These are phyloP conservation scores for Dallia pectoralis DNA, from an alignment of 2,797 vertebrate species.

Conservation along the genomic window DNA sequence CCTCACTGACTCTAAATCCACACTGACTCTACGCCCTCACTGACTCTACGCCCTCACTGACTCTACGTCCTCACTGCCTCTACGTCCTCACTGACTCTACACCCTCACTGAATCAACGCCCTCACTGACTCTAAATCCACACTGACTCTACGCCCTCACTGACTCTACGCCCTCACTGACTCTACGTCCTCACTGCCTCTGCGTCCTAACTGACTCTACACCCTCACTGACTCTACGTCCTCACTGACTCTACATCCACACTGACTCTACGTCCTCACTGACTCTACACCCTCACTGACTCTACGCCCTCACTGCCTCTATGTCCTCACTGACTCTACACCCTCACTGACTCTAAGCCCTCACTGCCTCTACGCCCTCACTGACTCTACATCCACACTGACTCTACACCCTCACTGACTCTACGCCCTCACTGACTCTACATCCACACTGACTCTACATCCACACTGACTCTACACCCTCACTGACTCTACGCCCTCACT, in stretches of 20 bases:
- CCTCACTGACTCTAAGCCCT: background rate
- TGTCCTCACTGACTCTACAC: background rate
- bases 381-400: background rate
- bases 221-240: conserved; percentile 56
- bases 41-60: background rate
- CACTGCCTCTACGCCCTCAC: background rate
- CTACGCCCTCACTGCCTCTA: background rate
- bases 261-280: background rate
- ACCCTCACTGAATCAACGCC: background rate
- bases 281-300: background rate
- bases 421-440: too few relatives aligned
- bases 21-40: background rate
- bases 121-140: too few relatives aligned
- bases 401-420: background rate
- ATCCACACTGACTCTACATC: too few relatives aligned
- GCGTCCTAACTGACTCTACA: too few relatives aligned
- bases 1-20: background rate
- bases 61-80: background rate
- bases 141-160: background rate
- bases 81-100: background rate
- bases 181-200: background rate
- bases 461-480: background rate
- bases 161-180: too few relatives aligned
- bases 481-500: background rate
- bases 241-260: background rate